Percentiles rank a stretch among this genome's conserved stretches.
These are phyloP conservation scores for Rousettus madagascariensis DNA, from an alignment of 2,797 vertebrate genomes.

Conservation along the genomic window DNA sequence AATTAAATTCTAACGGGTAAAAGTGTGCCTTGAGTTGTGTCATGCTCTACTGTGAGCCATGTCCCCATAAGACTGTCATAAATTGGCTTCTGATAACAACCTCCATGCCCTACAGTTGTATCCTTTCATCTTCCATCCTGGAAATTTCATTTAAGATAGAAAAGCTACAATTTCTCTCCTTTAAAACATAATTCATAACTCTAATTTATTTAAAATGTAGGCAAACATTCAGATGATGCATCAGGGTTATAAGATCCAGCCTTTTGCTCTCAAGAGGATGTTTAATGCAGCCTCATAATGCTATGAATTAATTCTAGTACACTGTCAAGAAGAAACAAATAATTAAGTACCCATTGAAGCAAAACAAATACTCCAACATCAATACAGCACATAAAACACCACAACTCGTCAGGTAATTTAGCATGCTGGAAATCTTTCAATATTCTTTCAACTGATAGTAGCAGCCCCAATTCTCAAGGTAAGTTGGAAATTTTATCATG, in stretches of 20 bases:
- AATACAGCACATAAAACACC: conserved; percentile 41
- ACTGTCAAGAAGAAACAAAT: conserved; percentile 71
- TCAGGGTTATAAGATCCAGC: conserved; percentile 14
- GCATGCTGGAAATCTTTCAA: conserved; percentile 49
- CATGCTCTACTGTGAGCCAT: background rate
- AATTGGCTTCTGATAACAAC: background rate
- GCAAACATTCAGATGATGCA: conserved; percentile 42
- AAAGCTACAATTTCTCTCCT: conserved; percentile 36
- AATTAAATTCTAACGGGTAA: background rate
- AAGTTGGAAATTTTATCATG: conserved; percentile 71
- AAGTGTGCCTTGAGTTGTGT: background rate
- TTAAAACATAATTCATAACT: conserved; percentile 50
- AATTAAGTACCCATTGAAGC: conserved; percentile 65
- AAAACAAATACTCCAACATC: conserved; percentile 68
- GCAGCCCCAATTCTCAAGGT: conserved; percentile 64
- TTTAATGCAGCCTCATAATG: conserved; percentile 44
- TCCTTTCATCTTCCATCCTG: background rate
- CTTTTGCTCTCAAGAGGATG: background rate
- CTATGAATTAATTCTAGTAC: conserved; percentile 67
- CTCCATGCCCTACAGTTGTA: background rate
- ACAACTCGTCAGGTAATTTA: conserved; percentile 59
- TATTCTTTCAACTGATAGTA: conserved; percentile 54
- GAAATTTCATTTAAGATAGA: background rate
- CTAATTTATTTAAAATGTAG: conserved; percentile 50
- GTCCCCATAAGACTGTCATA: background rate